Base-by-base conservation (phyloP, 2,888 invertebrate species). In the Acleris laterana region DNA sequence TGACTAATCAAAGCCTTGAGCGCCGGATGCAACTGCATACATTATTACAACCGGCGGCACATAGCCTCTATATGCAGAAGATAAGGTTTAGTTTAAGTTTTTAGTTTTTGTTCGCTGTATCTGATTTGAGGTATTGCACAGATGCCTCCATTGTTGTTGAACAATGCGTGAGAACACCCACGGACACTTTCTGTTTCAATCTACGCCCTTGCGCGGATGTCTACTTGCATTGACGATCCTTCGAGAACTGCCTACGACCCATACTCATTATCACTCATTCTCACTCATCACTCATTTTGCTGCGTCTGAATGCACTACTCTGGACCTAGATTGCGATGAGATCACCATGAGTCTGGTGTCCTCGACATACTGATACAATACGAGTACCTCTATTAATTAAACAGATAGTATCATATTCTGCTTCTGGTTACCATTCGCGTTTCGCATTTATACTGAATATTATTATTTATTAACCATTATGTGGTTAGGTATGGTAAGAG, bases 111-210 rank as follows among this genome's bases (percentile, higher is more conserved):
- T 25, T 20, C n/a, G 25, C 16, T 32, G 68, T 74, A 73, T 71
- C 68, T 69, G 71, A 70, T 70, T 68, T 67, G 74, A 75, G 78
- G 77, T 83, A 80, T 87, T 89, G 88, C 89, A 85, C 77, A 80
- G 83, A 83, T 80, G 78, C 72, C 71, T 71, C 86, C 76, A 90
- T 91, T 92, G 90, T 91, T 82, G 78, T 78, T 67, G 78, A 90
- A 91, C 91, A 91, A 91, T 91, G 82, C 77, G 72, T 79, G 76
- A 76, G 75, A 74, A 82, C 88, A 85, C 89, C 89, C 83, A 89
- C 89, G 69, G 74, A 76, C 75, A 76, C 78, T 80, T 76, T 80
- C 80, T 79, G 82, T 74, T 73, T 70, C 76, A 78, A 82, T 75
- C 74, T 76, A 75, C 76, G 80, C 84, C 79, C 81, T 82, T 82